Conservation (phyloP, 1,140 invertebrate genomes). For the Trichonephila clavipes region DNA sequence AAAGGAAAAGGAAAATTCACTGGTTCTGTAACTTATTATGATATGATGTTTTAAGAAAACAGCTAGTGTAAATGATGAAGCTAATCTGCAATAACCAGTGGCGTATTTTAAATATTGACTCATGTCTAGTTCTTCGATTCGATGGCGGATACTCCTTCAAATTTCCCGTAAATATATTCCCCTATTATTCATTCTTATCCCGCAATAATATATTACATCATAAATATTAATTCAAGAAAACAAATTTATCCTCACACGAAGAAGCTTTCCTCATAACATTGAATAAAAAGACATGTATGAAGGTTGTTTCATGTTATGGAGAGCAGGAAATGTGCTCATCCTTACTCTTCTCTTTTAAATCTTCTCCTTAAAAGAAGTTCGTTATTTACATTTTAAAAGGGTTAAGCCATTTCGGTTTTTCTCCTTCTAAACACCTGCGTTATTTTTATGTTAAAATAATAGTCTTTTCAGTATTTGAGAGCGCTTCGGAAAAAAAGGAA, state of each 20-base stretch:
- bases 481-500: slow-evolving; percentile 14
- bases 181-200: slow-evolving; percentile 19
- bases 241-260: slow-evolving; percentile 18
- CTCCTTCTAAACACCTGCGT: slow-evolving; percentile 69
- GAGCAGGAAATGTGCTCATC: background rate
- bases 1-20: too few species aligned
- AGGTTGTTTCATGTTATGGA: background rate
- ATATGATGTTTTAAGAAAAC: background rate
- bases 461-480: slow-evolving; percentile 65
- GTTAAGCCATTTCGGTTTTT: slow-evolving; percentile 71
- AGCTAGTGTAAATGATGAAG: background rate
- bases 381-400: slow-evolving; percentile 73
- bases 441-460: slow-evolving; percentile 74
- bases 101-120: background rate
- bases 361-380: slow-evolving; percentile 36
- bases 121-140: background rate
- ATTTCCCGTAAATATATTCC: background rate
- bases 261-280: background rate
- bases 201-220: slow-evolving; percentile 3
- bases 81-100: background rate
- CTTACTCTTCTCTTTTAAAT: background rate
- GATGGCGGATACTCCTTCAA: background rate
- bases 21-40: too few species aligned
- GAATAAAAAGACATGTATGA: slow-evolving; percentile 9
- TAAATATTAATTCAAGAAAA: slow-evolving; percentile 59